These are phyloP conservation scores for Smithornis capensis DNA, from an alignment of 2,113 vertebrate species.

Conservation along the genomic window DNA sequence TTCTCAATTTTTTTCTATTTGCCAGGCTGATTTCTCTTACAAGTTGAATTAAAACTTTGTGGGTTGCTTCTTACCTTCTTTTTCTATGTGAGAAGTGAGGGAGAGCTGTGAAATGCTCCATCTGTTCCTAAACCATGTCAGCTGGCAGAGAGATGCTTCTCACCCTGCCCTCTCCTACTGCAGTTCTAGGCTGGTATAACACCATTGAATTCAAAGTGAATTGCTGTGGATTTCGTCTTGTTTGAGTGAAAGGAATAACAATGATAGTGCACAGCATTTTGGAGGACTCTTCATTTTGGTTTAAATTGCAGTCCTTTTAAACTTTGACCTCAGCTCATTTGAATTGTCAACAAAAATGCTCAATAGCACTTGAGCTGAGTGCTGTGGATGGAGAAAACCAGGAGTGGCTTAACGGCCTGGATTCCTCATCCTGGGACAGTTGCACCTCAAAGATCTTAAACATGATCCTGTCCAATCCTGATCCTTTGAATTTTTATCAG, in stretches of 20 bases:
- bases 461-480: not conserved
- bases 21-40: not conserved
- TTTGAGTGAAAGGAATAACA: not conserved
- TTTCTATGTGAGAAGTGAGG: conserved; percentile 37
- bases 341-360: not conserved
- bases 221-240: not conserved
- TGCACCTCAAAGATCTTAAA: not conserved
- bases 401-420: not conserved
- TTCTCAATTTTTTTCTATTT: not conserved
- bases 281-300: not conserved
- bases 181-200: conserved; percentile 38
- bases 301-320: not conserved
- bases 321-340: not conserved
- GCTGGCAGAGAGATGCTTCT: conserved; percentile 34
- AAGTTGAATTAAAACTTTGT: conserved; percentile 43
- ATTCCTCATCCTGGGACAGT: not conserved
- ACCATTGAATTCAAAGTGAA: not conserved
- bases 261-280: not conserved
- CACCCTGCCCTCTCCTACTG: conserved; percentile 37
- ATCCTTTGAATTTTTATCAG: not conserved
- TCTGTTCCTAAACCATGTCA: conserved; percentile 46
- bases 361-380: not conserved
- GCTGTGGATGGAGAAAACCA: not conserved
- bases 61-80: conserved; percentile 51
- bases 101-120: conserved; percentile 50